Evolutionary conservation across 2,797 vertebrate species (phyloP).

Genomic region (Xiphophorus birchmanni): DNA sequence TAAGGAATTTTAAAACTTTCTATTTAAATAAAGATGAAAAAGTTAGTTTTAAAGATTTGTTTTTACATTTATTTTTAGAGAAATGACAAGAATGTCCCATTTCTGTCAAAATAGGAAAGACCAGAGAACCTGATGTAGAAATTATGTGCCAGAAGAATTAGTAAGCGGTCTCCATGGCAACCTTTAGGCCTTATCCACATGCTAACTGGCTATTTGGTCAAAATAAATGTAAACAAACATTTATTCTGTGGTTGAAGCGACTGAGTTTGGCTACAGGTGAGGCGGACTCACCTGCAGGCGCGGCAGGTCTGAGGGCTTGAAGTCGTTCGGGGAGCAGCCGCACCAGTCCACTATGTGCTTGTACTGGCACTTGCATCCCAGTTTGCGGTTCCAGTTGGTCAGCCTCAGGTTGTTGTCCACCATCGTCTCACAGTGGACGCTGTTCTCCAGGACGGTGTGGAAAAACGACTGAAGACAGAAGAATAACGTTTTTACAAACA

Average conservation of each 20-base stretch:
- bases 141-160: background rate
- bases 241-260: background rate
- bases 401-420: slow-evolving; percentile 94
- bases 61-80: background rate
- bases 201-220: background rate
- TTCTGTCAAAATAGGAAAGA: background rate
- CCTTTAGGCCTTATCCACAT: background rate
- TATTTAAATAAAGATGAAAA: background rate
- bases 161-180: background rate
- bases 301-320: slow-evolving; percentile 90
- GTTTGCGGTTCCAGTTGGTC: slow-evolving; percentile 95
- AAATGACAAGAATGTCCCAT: background rate
- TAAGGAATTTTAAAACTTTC: background rate
- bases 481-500: background rate
- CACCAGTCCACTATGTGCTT: slow-evolving; percentile 98
- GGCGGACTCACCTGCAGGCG: slow-evolving; percentile 87
- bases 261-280: no score
- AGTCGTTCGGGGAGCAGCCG: slow-evolving; percentile 91
- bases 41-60: no score
- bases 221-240: background rate
- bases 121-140: background rate
- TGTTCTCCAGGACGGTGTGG: slow-evolving; percentile 88
- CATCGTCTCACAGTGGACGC: slow-evolving; percentile 85
- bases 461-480: slow-evolving; percentile 62
- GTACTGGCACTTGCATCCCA: slow-evolving; percentile 94